Evolutionary conservation across 2,797 vertebrate genomes (phyloP), one percentile per base, ranked within the genome.

Genomic region (Chrosomus eos): DNA sequence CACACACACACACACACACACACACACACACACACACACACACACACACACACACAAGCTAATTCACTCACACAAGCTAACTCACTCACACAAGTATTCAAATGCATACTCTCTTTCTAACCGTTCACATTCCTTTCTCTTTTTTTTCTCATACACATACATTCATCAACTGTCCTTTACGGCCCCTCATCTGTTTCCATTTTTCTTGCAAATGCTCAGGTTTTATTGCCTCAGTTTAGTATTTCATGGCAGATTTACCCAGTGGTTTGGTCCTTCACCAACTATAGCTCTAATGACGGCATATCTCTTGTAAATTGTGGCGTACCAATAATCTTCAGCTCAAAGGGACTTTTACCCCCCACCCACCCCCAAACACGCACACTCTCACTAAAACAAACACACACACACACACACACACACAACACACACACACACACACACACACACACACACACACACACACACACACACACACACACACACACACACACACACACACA

Each of bases 201-300:
- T 96, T 33, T 94, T 95, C 92, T 92, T 93, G 93, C 94, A 95
- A 94, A 95, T 95, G 94, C 94, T 94, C 92, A 89, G 87, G 87
- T 95, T 95, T 95, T 95, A 95, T 94, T 94, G 94, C 94, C 90
- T 92, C 90, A 93, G 94, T 94, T 91, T 95, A 92, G 94, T 95
- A 93, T 96, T 95, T 96, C 94, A 95, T 94, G 94, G 94, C 93
- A 94, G 94, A 95, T 95, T 95, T 94, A 94, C 91, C 90, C 91
- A 89, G 93, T 88, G 94, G 93, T 95, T 95, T 93, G 89, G 90
- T 93, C 92, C 90, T 90, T 90, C 87, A 86, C 91, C 93, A 90
- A 73, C 92, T 90, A 85, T 89, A 87, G 89, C 90, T 91, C 93
- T 94, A 92, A 94, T 93, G 93, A 94, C 90, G 90, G 92, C 91